These are phyloP conservation scores for Stichopus horrens DNA, from an alignment of 53 echinoderm and acorn worm genomes.

Conservation along the genomic window DNA sequence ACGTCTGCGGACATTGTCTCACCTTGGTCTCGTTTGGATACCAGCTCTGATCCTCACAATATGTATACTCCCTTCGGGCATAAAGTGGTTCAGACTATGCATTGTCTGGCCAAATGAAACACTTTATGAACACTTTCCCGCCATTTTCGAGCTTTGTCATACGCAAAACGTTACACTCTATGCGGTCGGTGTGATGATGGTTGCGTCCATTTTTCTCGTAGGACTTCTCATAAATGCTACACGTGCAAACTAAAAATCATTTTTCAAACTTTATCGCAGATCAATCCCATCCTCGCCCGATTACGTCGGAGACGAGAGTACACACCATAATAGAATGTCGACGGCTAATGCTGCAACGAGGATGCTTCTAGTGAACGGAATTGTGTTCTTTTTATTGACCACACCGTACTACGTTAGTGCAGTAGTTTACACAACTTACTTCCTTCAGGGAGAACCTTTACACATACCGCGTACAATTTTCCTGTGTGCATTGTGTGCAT, in stretches of 20 bases:
- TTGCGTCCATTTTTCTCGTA: background rate
- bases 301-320: background rate
- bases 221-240: background rate
- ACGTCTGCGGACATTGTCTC: conserved; percentile 13
- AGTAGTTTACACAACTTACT: background rate
- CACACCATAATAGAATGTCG: background rate
- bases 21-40: background rate
- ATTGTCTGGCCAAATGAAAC: background rate
- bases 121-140: background rate
- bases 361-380: conserved; percentile 13
- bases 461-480: background rate
- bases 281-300: background rate
- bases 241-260: background rate
- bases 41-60: background rate
- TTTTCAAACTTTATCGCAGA: background rate
- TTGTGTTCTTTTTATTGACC: background rate
- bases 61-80: background rate
- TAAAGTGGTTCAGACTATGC: background rate
- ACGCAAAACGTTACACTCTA: background rate
- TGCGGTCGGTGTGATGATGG: background rate
- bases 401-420: background rate
- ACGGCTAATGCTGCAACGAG: background rate
- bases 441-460: background rate
- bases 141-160: background rate
- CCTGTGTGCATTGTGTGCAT: background rate